These are phyloP conservation scores for Eupithecia abbreviata DNA, from an alignment of 2,888 invertebrate genomes.

Conservation along the genomic window DNA sequence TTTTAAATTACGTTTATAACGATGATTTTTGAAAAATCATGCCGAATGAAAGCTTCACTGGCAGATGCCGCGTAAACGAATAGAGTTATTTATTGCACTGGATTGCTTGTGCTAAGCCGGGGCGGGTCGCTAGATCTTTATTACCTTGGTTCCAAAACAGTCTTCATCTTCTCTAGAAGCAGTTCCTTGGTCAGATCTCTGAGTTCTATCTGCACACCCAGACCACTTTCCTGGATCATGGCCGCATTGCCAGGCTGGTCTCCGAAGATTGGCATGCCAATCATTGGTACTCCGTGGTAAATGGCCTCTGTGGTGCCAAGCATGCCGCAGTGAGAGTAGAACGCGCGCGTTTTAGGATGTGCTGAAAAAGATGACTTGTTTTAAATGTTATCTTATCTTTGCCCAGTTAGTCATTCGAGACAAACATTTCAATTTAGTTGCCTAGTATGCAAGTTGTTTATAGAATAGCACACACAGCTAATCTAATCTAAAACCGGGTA, in stretches of 20 bases:
- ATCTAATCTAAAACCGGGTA: background rate
- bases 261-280: slow-evolving; percentile 85
- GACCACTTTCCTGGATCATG: slow-evolving; percentile 79
- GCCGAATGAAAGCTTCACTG: no score
- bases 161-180: slow-evolving; percentile 74
- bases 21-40: no score
- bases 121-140: slow-evolving; percentile 10
- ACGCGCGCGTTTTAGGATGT: slow-evolving; percentile 69
- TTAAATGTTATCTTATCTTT: background rate
- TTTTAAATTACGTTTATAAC: no score
- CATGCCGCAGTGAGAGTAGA: slow-evolving; percentile 84
- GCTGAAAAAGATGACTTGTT: slow-evolving; percentile 45
- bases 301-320: slow-evolving; percentile 84
- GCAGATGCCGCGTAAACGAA: no score
- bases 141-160: slow-evolving; percentile 79
- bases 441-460: background rate
- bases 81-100: no score
- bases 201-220: slow-evolving; percentile 74
- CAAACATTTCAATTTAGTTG: background rate
- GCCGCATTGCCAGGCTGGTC: slow-evolving; percentile 84
- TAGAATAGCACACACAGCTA: background rate
- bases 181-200: slow-evolving; percentile 76
- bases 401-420: background rate
- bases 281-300: slow-evolving; percentile 82
- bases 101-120: no score